phyloP scores from a whole-genome alignment of 2,888 invertebrate genomes.

The Tolmerus cingulatus region DNA sequence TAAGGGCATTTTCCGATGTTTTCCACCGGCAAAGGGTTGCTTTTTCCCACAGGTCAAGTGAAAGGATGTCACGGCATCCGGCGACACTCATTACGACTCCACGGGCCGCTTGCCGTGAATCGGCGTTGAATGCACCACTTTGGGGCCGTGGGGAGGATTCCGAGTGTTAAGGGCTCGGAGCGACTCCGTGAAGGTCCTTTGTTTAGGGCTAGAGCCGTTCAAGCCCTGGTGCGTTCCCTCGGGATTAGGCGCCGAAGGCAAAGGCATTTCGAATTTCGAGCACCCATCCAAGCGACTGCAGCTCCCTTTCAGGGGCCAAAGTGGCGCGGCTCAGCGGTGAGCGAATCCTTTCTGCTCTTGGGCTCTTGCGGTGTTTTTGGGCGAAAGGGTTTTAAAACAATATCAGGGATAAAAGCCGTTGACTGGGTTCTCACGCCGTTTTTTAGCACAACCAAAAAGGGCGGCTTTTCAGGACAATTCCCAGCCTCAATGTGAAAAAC shows the following conservation, averaged over 20 bases:
- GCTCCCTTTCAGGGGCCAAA: not conserved
- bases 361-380: not conserved
- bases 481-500: not conserved
- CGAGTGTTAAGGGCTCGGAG: not conserved
- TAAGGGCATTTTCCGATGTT: constrained; percentile 11
- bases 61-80: not conserved
- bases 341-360: not conserved
- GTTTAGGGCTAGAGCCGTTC: not conserved
- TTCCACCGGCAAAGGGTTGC: not conserved
- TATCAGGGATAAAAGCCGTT: not conserved
- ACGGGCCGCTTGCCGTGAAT: not conserved
- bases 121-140: not conserved
- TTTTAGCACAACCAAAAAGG: not conserved
- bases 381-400: not conserved
- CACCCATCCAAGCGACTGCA: constrained; percentile 1
- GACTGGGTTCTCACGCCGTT: not conserved
- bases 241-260: not conserved
- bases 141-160: not conserved
- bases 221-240: not conserved
- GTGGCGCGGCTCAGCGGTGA: not conserved
- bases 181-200: not conserved
- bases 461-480: not conserved
- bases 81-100: constrained; percentile 6
- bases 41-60: not conserved
- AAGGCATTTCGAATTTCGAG: constrained; percentile 20